Evolutionary conservation across 1,140 invertebrate genomes (phyloP).

Genomic region (roundworm (Caenorhabditis elegans)): DNA sequence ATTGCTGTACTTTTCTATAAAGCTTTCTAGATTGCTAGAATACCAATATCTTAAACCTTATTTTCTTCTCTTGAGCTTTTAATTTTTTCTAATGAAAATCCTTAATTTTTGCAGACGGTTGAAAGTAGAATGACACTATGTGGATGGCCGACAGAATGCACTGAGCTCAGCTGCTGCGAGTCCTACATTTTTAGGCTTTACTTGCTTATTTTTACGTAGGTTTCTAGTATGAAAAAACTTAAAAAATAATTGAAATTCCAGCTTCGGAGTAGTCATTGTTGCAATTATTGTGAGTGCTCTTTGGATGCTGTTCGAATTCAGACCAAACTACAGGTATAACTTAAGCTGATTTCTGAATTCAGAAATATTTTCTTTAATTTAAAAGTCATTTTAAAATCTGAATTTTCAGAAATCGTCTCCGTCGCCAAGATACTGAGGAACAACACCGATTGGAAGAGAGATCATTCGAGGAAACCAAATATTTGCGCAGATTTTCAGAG

Average conservation of each 20-base stretch:
- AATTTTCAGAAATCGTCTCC: constrained; percentile 50
- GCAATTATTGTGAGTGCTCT: constrained; percentile 39
- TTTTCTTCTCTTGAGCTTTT: background rate
- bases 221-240: background rate
- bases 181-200: constrained; percentile 44
- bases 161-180: constrained; percentile 47
- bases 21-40: too few species aligned
- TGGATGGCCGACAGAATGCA: constrained; percentile 40
- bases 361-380: too few species aligned
- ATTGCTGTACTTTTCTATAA: background rate
- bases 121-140: constrained; percentile 37
- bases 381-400: too few species aligned
- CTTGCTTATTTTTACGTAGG: constrained; percentile 41
- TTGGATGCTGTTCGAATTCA: constrained; percentile 47
- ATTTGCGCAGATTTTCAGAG: constrained; percentile 50
- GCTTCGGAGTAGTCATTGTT: constrained; percentile 25
- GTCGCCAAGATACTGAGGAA: constrained; percentile 41
- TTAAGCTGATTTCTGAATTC: too few species aligned
- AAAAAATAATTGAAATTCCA: background rate
- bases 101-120: background rate
- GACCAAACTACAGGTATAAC: constrained; percentile 43
- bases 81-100: background rate
- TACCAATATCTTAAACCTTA: too few species aligned
- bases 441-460: constrained; percentile 42
- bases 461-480: constrained; percentile 51